Evolutionary conservation across 1,140 invertebrate genomes (phyloP).

Genomic region (Heliconius nattereri): DNA sequence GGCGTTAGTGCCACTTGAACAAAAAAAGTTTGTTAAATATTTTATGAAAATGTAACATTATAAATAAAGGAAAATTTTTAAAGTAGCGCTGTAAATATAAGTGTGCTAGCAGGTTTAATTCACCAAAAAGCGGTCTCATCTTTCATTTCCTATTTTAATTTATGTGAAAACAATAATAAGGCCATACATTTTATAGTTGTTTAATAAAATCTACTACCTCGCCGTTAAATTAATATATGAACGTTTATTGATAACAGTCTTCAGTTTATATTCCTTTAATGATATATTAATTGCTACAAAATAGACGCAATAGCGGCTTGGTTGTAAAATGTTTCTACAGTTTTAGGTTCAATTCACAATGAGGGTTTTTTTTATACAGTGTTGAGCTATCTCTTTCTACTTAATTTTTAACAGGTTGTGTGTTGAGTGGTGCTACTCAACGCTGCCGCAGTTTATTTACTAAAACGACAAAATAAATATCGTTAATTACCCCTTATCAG

Average conservation of each 20-base stretch:
- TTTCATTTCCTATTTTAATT: constrained; percentile 26
- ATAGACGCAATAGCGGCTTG: neutral
- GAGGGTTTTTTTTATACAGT: too few relatives aligned
- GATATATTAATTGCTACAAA: neutral
- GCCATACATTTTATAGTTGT: neutral
- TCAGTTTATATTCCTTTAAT: neutral
- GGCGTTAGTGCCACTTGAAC: neutral
- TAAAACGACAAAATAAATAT: too few relatives aligned
- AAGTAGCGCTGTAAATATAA: neutral
- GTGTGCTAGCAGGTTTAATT: constrained; percentile 11
- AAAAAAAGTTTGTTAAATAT: neutral
- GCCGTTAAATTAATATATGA: constrained; percentile 1
- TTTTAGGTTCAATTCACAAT: neutral
- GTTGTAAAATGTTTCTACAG: neutral
- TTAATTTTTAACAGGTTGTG: too few relatives aligned
- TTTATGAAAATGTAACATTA: neutral
- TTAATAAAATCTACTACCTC: neutral
- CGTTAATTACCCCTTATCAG: too few relatives aligned
- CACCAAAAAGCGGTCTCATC: constrained; percentile 7
- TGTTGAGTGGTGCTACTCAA: too few relatives aligned
- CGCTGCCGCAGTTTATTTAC: too few relatives aligned
- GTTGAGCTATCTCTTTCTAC: too few relatives aligned
- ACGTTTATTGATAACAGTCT: neutral
- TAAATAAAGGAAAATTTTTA: neutral
- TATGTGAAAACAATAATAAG: constrained; percentile 2